phyloP scores from a whole-genome alignment of 2,888 invertebrate species.

The Eupithecia pulchellata region DNA sequence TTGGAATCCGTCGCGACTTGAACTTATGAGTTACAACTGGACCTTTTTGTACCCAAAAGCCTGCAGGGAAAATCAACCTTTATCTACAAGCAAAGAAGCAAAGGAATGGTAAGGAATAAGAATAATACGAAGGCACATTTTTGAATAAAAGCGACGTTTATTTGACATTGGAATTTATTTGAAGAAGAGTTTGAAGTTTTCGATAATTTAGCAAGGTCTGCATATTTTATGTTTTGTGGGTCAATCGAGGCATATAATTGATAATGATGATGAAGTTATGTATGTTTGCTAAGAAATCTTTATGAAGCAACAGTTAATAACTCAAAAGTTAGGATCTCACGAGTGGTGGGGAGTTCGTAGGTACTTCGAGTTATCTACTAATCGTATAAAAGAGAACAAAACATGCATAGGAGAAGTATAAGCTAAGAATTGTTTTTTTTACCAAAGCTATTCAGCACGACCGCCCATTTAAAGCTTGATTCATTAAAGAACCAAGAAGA shows the following conservation, averaged over 20 bases:
- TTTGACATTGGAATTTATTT: conserved; percentile 35
- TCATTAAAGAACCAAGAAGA: conserved; percentile 12
- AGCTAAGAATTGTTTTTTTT: neutral
- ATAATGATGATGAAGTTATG: conserved; percentile 28
- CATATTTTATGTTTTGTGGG: conserved; percentile 34
- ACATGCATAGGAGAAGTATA: neutral
- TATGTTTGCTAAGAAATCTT: conserved; percentile 14
- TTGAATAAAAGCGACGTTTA: conserved; percentile 25
- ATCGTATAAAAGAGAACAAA: neutral
- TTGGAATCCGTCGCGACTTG: conserved; percentile 75
- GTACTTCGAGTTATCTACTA: neutral
- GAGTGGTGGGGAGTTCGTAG: too few species aligned
- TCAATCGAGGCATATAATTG: conserved; percentile 35
- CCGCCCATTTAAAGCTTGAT: conserved; percentile 1
- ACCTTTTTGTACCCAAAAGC: conserved; percentile 63
- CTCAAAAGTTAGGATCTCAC: neutral
- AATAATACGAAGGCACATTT: conserved; percentile 32
- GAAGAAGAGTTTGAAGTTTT: conserved; percentile 32
- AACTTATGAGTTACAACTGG: conserved; percentile 77
- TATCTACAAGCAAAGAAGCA: conserved; percentile 26
- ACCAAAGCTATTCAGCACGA: neutral
- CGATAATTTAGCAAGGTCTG: conserved; percentile 37
- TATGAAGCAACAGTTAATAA: conserved; percentile 6
- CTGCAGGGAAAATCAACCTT: conserved; percentile 58
- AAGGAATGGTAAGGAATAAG: conserved; percentile 14